A percentile compares a stretch with the other conserved stretches of the same genome.
Evolutionary conservation across 2,797 vertebrate species (phyloP).

Genomic region (Lepilemur ruficaudatus): DNA sequence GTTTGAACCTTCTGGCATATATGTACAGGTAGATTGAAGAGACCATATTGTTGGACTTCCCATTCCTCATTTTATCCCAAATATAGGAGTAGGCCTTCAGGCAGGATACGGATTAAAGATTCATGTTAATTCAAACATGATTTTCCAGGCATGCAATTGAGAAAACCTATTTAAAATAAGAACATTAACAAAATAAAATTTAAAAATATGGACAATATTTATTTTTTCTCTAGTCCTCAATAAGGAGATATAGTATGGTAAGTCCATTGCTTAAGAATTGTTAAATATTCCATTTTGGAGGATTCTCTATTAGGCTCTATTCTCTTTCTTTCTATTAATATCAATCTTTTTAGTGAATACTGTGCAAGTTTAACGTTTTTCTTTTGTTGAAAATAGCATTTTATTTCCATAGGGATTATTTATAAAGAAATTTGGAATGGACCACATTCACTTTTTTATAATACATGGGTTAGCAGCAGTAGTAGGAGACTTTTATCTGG

Average conservation of each 20-base stretch:
- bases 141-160: background rate
- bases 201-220: background rate
- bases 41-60: background rate
- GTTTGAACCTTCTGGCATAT: background rate
- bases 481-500: background rate
- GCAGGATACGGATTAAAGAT: background rate
- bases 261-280: background rate
- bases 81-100: background rate
- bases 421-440: background rate
- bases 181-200: background rate
- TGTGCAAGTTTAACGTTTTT: conserved; percentile 3
- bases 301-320: background rate
- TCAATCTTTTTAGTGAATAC: background rate
- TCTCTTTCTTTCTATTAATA: background rate
- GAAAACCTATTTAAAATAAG: background rate
- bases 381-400: conserved; percentile 21
- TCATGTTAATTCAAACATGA: background rate
- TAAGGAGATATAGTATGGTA: background rate
- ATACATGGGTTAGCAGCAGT: background rate
- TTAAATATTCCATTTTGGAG: background rate
- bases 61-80: background rate
- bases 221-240: background rate
- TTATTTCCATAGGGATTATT: background rate
- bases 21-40: background rate
- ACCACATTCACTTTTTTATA: background rate